Evolutionary conservation across 2,113 vertebrate species (phyloP), one percentile per base, ranked within the genome.

Genomic region (Balaeniceps rex): DNA sequence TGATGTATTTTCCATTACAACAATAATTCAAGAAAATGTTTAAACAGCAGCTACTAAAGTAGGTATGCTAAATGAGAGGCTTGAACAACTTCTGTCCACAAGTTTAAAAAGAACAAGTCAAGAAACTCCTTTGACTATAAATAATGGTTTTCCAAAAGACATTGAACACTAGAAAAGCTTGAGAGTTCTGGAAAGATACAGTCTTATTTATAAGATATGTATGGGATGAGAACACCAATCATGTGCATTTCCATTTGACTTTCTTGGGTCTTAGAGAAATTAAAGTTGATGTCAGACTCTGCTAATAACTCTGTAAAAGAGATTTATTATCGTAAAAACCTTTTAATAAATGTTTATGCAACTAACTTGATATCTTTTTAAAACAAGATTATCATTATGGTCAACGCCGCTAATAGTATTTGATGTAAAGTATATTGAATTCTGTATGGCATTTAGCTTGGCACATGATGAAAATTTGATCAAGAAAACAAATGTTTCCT

Each of bases 1-100:
- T 89, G 87, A 94, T 93, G 66, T 85, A 80, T 77, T 95, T 97
- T 96, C 83, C 89, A 87, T 91, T 90, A 84, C 63, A 94, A 91
- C 63, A 91, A 72, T 88, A 92, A 87, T 85, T 95, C 93, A 91
- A 79, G 77, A 95, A 93, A 92, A 87, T 61, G 19, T 91, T 96
- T 93, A 83, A 93, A 89, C 36, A 87, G 46, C 83, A 94, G 58
- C 89, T 91, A 70, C 74, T 85, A 74, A 91, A 85, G 31, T 29
- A 95, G 58, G 60, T 95, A 90, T 36, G 26, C 88, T 91, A 89
- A 96, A 93, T 85, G 70, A 91, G 54, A 88, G 54, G 40, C 46
- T 87, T 87, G 65, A 96, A 88, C 49, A 95, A 84, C 74, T 95
- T 91, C 70, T 66, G 58, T 94, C 81, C 75, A 77, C 83, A 89